Evolutionary conservation across 2,113 vertebrate genomes (phyloP).

Genomic region (Mustela lutreola): DNA sequence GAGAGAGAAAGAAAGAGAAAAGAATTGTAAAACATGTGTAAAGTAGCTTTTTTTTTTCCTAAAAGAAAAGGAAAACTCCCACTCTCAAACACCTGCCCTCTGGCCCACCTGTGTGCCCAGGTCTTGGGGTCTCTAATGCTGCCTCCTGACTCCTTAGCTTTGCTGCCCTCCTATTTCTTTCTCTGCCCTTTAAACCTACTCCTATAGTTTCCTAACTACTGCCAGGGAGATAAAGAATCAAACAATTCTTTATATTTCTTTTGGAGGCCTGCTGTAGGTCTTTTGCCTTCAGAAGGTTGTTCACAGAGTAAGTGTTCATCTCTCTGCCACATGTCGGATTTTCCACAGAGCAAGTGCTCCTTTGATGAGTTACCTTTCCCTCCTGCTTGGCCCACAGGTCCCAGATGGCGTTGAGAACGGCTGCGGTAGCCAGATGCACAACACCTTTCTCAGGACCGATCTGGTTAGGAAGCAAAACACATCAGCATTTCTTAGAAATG

Average conservation of each 20-base stretch:
- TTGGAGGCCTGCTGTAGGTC: not conserved
- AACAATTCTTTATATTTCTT: not conserved
- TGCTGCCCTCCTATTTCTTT: not conserved
- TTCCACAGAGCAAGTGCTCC: not conserved
- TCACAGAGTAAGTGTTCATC: fast-evolving
- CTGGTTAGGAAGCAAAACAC: conserved; percentile 78
- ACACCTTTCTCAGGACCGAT: conserved; percentile 90
- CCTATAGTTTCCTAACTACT: not conserved
- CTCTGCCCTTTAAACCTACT: not conserved
- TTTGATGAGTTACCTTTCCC: conserved; percentile 85
- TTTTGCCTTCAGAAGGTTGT: not conserved
- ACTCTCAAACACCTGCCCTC: not conserved
- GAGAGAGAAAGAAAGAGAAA: not conserved
- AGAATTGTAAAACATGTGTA: not conserved
- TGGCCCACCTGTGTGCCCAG: fast-evolving
- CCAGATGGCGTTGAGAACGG: conserved; percentile 91
- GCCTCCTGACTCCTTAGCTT: not conserved
- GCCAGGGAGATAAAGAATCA: not conserved
- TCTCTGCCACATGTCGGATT: fast-evolving
- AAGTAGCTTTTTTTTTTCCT: not conserved
- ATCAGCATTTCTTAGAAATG: conserved; percentile 26
- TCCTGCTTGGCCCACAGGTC: conserved; percentile 91
- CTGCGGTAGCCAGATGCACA: conserved; percentile 88
- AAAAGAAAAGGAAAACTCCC: not conserved
- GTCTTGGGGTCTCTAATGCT: not conserved